A percentile compares a stretch with the other conserved stretches of the same genome.
Evolutionary conservation across 2,113 vertebrate genomes (phyloP).

Genomic region (Trichomycterus rosablanca): DNA sequence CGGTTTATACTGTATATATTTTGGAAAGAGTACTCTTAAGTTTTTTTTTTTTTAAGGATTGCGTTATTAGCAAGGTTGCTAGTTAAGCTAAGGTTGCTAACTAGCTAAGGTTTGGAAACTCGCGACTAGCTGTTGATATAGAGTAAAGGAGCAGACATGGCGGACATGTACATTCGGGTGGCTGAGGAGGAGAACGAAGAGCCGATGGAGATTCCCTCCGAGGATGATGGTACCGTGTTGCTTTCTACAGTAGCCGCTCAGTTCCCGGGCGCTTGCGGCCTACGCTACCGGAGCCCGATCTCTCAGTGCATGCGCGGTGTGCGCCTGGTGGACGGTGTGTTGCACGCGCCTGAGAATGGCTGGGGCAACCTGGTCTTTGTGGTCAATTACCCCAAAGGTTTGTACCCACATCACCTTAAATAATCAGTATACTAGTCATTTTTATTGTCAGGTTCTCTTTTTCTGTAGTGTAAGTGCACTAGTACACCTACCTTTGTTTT

Average conservation of each 20-base stretch:
- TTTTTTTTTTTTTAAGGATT: not conserved
- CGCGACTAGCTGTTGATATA: not conserved
- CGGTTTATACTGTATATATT: not conserved
- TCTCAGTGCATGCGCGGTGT: conserved; percentile 97
- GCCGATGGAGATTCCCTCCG: conserved; percentile 95
- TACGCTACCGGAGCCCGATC: conserved; percentile 90
- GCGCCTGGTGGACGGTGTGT: conserved; percentile 86
- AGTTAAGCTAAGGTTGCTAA: conserved; percentile 2
- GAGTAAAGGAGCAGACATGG: conserved; percentile 52
- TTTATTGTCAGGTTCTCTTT: no score
- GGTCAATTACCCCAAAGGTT: conserved; percentile 98
- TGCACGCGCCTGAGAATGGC: conserved; percentile 88
- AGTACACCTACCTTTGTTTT: no score
- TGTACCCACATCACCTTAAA: not conserved
- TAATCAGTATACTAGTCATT: not conserved
- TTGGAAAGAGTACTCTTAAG: not conserved
- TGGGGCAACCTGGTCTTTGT: conserved; percentile 94
- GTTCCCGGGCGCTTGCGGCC: conserved; percentile 94
- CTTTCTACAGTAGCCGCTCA: conserved; percentile 93
- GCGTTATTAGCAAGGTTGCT: not conserved
- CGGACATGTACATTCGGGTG: conserved; percentile 90
- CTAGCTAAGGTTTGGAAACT: not conserved
- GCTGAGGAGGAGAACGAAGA: conserved; percentile 98
- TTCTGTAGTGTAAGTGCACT: no score
- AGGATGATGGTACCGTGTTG: conserved; percentile 94